Conservation (phyloP, 2,113 vertebrate genomes). For the Otocyon megalotis region DNA sequence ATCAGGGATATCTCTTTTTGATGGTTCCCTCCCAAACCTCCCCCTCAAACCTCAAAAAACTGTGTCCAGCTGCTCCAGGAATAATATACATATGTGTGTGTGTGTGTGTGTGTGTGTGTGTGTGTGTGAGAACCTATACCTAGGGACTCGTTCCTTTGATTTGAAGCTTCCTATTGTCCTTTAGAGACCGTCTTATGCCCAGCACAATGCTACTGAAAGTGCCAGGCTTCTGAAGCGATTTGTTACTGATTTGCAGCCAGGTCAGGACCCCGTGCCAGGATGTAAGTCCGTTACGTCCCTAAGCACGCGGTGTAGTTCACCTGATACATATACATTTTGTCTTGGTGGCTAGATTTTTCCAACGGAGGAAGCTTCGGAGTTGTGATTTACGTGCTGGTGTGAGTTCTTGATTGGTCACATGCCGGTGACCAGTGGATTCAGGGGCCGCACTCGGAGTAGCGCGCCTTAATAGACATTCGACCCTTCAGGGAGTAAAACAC, state of each 20-base stretch:
- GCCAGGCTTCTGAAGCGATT: not conserved
- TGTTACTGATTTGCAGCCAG: not conserved
- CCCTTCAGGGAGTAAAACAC: not conserved
- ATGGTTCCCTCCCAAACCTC: not conserved
- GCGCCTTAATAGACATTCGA: not conserved
- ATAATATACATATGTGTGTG: not conserved
- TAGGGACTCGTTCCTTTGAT: not conserved
- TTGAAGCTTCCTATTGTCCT: not conserved
- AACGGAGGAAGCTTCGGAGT: not conserved
- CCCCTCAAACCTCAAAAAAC: not conserved
- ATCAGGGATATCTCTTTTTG: not conserved
- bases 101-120: accelerated
- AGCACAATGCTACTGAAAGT: not conserved
- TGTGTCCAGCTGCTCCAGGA: not conserved
- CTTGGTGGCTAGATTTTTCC: not conserved
- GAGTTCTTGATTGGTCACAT: not conserved
- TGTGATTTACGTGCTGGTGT: not conserved
- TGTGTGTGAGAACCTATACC: not conserved
- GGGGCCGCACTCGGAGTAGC: not conserved
- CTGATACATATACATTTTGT: not conserved
- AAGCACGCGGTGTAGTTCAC: not conserved
- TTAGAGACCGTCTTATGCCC: not conserved
- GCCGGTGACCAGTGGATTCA: not conserved
- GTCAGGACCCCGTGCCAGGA: not conserved
- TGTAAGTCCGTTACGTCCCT: not conserved